Evolutionary conservation across 1,140 invertebrate species (phyloP).

Genomic region (Drosophila tristis): DNA sequence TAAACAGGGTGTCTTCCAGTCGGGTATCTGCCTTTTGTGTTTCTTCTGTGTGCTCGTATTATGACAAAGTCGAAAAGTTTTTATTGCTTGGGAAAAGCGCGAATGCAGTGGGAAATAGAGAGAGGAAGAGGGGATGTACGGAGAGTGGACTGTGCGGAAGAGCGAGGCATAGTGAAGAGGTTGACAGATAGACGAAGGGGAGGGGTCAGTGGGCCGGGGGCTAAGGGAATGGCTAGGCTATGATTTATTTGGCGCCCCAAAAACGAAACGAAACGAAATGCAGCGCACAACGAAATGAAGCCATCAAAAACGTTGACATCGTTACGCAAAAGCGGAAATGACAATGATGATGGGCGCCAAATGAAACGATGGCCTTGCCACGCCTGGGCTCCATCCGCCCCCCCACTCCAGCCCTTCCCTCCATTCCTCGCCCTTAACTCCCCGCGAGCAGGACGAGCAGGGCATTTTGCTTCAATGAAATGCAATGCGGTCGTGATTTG

Average conservation of each 20-base stretch:
- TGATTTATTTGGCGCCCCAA: slow-evolving; percentile 70
- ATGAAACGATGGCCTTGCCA: slow-evolving; percentile 38
- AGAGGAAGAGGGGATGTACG: not conserved
- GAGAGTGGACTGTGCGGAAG: no score
- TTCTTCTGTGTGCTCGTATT: slow-evolving; percentile 53
- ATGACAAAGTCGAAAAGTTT: slow-evolving; percentile 79
- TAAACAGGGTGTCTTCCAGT: no score
- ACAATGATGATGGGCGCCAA: slow-evolving; percentile 69
- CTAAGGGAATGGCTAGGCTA: slow-evolving; percentile 32
- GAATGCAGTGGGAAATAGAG: not conserved
- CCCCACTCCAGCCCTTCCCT: not conserved
- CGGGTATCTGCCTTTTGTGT: no score
- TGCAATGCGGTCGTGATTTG: slow-evolving; percentile 66
- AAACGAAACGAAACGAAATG: slow-evolving; percentile 43
- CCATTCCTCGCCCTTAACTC: not conserved
- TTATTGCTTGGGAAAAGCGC: slow-evolving; percentile 49
- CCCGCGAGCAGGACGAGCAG: no score
- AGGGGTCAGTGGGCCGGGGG: slow-evolving; percentile 2
- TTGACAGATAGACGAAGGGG: no score
- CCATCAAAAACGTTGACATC: slow-evolving; percentile 79
- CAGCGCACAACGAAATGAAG: slow-evolving; percentile 68
- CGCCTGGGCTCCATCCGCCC: no score
- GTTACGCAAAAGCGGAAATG: slow-evolving; percentile 80
- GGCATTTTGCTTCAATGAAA: slow-evolving; percentile 41
- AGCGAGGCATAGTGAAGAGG: no score